These are phyloP conservation scores for Probaryconus sp. DNA, from an alignment of 1,140 invertebrate species.

Conservation along the genomic window DNA sequence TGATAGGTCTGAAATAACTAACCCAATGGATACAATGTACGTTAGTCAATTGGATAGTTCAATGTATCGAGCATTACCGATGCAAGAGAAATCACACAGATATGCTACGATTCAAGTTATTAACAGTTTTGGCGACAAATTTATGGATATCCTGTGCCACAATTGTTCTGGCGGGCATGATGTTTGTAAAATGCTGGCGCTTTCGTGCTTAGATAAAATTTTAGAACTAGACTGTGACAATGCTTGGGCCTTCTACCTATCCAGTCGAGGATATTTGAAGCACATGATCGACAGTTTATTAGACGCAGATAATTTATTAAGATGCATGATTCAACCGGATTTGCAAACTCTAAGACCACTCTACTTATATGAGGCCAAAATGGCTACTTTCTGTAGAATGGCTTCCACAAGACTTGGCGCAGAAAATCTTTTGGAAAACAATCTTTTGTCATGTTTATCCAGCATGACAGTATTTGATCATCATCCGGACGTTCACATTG, in stretches of 20 bases:
- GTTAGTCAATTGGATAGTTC: slow-evolving; percentile 83
- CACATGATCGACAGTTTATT: slow-evolving; percentile 89
- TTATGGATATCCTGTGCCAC: slow-evolving; percentile 89
- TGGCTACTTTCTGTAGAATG: slow-evolving; percentile 88
- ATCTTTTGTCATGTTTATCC: slow-evolving; percentile 85
- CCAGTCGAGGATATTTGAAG: slow-evolving; percentile 89
- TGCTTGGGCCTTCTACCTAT: slow-evolving; percentile 86
- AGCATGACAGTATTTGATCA: slow-evolving; percentile 87
- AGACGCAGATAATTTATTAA: slow-evolving; percentile 86
- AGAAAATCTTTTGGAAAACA: slow-evolving; percentile 86
- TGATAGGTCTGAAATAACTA: slow-evolving; percentile 68
- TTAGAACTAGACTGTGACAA: slow-evolving; percentile 86
- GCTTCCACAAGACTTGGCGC: slow-evolving; percentile 86
- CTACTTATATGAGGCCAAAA: slow-evolving; percentile 93
- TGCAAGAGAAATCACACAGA: slow-evolving; percentile 75
- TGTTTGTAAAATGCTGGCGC: slow-evolving; percentile 91
- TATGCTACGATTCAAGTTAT: slow-evolving; percentile 79
- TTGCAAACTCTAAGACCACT: slow-evolving; percentile 86
- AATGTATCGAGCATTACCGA: slow-evolving; percentile 67
- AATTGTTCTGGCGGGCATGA: slow-evolving; percentile 93
- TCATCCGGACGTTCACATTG: slow-evolving; percentile 84
- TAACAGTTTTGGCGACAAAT: slow-evolving; percentile 85
- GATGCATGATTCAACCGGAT: slow-evolving; percentile 83
- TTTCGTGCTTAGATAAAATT: slow-evolving; percentile 89
- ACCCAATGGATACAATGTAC: slow-evolving; percentile 68